Evolutionary conservation across 1,140 invertebrate genomes (phyloP), one percentile per base, ranked within the genome.

Genomic region (Tetragonula clypearis): DNA sequence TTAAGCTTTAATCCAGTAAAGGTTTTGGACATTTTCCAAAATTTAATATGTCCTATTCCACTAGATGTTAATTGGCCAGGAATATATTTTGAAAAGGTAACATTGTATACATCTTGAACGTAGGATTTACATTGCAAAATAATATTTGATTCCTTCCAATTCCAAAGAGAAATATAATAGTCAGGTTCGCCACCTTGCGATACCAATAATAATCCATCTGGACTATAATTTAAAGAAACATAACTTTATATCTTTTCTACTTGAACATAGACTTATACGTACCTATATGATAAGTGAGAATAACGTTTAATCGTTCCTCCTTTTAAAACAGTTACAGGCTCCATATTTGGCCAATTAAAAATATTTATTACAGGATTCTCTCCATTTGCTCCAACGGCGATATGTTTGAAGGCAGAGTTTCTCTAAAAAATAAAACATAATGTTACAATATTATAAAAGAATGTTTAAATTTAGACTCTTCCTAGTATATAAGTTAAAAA

Each of bases 1-100:
- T 98, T 97, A 4, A 99, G 94, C 93, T 99, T 99, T 0, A 99
- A 93, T 4, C 98, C 98, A 0, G 98, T 99, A 92, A 98, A 99
- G 0, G 98, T 98, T 87, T 96, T 92, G 0, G 97, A 97, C 96
- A 99, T 98, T 96, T 98, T 98, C 98, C 98, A 99, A 95, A 98
- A 98, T 95, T 98, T 98, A 80, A 99, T 98, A 92, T 99, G 98
- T 26, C 96, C 96, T 0, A 93, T 92, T 95, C 98, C 98, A 88
- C 97, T 96, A 1, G 98, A 97, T 12, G 96, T 97, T 49, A 99
- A 94, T 88, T 98, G 96, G 8, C 97, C 97, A 12, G 96, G 96
- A 86, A 97, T 96, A 89, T 96, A 97, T 0, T 96, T 95, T 11
- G 98, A 98, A 93, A 99, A 98, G 89, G 97, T 96, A 0, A 97